phyloP scores from a whole-genome alignment of 1,140 invertebrate genomes.

The Trachymyrmex cornetzi region DNA sequence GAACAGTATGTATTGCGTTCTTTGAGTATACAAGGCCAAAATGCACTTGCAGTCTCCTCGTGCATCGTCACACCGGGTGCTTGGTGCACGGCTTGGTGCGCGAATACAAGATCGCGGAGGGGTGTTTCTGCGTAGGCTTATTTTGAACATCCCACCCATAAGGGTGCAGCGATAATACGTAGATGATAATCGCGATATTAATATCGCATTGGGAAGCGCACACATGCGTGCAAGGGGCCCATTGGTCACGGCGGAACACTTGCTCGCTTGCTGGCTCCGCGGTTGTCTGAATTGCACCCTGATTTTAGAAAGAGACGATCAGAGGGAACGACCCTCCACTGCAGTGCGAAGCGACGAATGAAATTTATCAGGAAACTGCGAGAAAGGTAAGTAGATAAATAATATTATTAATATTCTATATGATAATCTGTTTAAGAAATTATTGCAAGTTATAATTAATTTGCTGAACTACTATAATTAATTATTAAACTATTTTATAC shows the following conservation, averaged over 20 bases:
- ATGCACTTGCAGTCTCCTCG: conserved; percentile 34
- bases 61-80: conserved; percentile 16
- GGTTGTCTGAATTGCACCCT: conserved; percentile 84
- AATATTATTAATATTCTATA: background rate
- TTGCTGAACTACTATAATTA: background rate
- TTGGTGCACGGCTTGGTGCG: conserved; percentile 51
- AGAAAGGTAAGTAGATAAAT: background rate
- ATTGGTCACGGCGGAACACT: conserved; percentile 86
- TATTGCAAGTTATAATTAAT: background rate
- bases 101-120: conserved; percentile 56
- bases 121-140: conserved; percentile 68
- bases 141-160: conserved; percentile 67
- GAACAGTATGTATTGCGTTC: background rate
- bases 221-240: conserved; percentile 86
- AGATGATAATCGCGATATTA: conserved; percentile 87
- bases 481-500: background rate
- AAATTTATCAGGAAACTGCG: conserved; percentile 52
- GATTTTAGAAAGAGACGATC: conserved; percentile 79
- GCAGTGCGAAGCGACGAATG: conserved; percentile 32
- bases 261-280: conserved; percentile 81
- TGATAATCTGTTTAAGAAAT: conserved; percentile 1
- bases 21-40: background rate
- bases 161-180: conserved; percentile 84
- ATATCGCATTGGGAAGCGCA: conserved; percentile 87
- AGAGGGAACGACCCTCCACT: conserved; percentile 55